These are phyloP conservation scores for Schizothorax lantsangensis DNA, from an alignment of 2,797 vertebrate genomes.

Conservation along the genomic window DNA sequence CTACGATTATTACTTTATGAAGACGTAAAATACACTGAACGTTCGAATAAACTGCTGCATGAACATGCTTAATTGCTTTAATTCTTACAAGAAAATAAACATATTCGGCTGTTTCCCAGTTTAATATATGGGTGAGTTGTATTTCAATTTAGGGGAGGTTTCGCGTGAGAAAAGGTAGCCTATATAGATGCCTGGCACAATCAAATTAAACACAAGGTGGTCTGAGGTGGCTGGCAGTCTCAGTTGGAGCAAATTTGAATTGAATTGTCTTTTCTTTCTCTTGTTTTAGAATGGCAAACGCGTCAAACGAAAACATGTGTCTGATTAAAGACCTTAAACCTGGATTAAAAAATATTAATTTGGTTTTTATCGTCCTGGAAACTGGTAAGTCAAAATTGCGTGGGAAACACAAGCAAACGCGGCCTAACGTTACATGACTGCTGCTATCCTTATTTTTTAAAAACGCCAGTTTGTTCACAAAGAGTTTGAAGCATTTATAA, in stretches of 20 bases:
- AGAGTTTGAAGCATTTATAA: background rate
- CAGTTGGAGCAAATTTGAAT: background rate
- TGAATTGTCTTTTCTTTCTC: background rate
- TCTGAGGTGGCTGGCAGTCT: background rate
- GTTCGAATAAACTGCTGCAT: background rate
- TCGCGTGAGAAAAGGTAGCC: background rate
- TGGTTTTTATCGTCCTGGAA: constrained; percentile 90
- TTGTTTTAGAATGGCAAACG: constrained; percentile 64
- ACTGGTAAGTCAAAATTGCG: constrained; percentile 81
- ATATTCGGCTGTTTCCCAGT: background rate
- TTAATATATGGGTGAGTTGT: background rate
- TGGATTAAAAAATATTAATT: constrained; percentile 88
- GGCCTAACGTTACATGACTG: background rate
- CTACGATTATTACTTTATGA: rapidly evolving
- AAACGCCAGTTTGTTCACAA: background rate
- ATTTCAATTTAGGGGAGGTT: background rate
- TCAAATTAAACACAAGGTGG: background rate
- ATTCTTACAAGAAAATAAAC: background rate
- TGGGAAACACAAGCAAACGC: constrained; percentile 19
- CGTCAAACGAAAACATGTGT: constrained; percentile 74
- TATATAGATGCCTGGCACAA: background rate
- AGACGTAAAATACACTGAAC: background rate
- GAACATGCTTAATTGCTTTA: background rate
- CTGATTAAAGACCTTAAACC: constrained; percentile 88
- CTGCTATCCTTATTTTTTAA: background rate